These are phyloP conservation scores for Crotophaga sulcirostris DNA, from an alignment of 2,113 vertebrate genomes.

Conservation along the genomic window DNA sequence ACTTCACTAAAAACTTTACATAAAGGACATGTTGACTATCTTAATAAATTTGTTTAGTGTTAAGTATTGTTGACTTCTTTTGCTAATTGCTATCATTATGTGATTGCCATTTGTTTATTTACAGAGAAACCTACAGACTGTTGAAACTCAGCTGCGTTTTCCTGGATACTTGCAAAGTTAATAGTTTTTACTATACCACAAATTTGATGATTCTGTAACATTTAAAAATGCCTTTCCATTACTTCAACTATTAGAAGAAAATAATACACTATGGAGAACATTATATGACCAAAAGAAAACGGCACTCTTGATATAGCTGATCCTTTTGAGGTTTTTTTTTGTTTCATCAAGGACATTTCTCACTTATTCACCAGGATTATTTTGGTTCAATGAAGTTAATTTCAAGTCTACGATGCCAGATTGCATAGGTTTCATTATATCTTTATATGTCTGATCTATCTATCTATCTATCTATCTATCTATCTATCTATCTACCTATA, in stretches of 20 bases:
- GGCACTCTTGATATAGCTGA: neutral
- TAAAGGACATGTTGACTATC: neutral
- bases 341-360: neutral
- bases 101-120: neutral
- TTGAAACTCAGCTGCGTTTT: neutral
- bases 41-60: neutral
- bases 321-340: fast-evolving
- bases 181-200: neutral
- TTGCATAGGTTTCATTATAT: too few relatives aligned
- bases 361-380: neutral
- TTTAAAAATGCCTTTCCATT: neutral
- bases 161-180: neutral
- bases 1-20: neutral
- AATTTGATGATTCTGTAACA: neutral
- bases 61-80: neutral
- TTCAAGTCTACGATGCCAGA: neutral
- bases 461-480: too few relatives aligned
- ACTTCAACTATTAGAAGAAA: neutral
- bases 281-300: neutral
- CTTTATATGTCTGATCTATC: too few relatives aligned
- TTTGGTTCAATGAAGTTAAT: neutral
- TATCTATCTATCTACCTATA: too few relatives aligned
- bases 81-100: neutral
- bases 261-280: neutral
- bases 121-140: neutral